Base-by-base conservation (phyloP, 2,113 vertebrate species). In the Albula goreensis region DNA sequence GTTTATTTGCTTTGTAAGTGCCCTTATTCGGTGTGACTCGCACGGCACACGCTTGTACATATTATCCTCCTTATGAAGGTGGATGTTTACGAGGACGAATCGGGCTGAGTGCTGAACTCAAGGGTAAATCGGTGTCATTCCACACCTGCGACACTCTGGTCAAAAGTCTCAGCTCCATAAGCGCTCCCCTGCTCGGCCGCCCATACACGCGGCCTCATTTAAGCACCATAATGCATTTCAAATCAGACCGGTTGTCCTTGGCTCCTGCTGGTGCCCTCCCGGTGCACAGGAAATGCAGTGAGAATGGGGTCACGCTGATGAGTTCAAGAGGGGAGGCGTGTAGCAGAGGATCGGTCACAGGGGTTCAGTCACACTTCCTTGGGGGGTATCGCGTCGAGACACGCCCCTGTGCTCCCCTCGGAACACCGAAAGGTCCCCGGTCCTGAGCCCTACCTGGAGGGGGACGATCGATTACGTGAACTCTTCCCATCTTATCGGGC, bases 191-290 rank as follows among this genome's bases (percentile, higher is more conserved):
- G 60, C 60, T 19, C 60, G 15, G 17, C 56, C 11, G 11, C 17
- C 56, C 56, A 60, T 60, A 60, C 56, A 60, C 56, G 17, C 17
- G 56, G 56, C 56, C 56, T 60, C 17, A 60, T 60, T 51, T 53
- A 4, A 13, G 81, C 7, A 22, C 83, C 50, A 25, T 74, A 66
- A 84, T 84, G 41, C 70, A 84, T 84, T 84, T 51, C 50, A 74
- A 84, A 84, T 50, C 1, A 51, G 60, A 84, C 51, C 82, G 66
- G 19, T 31, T 70, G 82, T 83, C 82, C 56, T 83, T 83, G 82
- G 7, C n/a, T n/a, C 48, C 82, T 31, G 13, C 6, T 10, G n/a
- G 51, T 17, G 50, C 52, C 81, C 25, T 60, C 81, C 7, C 22
- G 19, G 11, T 25, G 53, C 25, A 17, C n/a, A 41, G 31, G 31